A percentile compares a stretch with the other conserved stretches of the same genome.
phyloP scores from a whole-genome alignment of 2,888 invertebrate species.

The Drosophila quinaria region DNA sequence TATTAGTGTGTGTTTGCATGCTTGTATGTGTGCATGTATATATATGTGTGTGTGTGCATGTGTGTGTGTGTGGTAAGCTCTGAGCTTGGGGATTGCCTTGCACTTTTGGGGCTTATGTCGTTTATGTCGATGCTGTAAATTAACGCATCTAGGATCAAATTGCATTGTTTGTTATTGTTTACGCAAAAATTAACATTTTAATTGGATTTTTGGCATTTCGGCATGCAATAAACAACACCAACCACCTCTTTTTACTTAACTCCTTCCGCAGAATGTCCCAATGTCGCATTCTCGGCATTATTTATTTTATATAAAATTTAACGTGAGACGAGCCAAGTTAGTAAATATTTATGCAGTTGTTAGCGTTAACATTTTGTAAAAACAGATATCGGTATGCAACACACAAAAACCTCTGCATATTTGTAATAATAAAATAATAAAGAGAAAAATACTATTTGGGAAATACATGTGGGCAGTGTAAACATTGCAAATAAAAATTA shows the following conservation, averaged over 20 bases:
- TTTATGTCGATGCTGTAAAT: conserved; percentile 46
- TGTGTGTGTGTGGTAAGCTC: conserved; percentile 2
- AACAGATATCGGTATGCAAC: conserved; percentile 19
- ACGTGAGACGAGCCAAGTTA: conserved; percentile 21
- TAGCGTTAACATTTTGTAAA: conserved; percentile 22
- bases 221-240: not conserved
- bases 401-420: not conserved
- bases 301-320: conserved; percentile 33
- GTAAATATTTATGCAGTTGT: conserved; percentile 51
- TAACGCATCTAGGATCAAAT: conserved; percentile 51
- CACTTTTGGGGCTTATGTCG: conserved; percentile 31
- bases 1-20: conserved; percentile 12
- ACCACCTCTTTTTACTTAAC: not conserved
- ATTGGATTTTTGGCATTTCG: conserved; percentile 60
- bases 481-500: conserved; percentile 7
- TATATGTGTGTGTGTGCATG: not conserved
- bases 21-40: not conserved
- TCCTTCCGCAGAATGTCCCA: not conserved
- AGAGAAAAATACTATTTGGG: conserved; percentile 2
- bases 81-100: conserved; percentile 19
- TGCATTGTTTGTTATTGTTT: conserved; percentile 61
- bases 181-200: conserved; percentile 71
- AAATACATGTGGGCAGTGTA: conserved; percentile 26
- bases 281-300: conserved; percentile 15
- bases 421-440: conserved; percentile 12